Percentiles rank a stretch among this genome's conserved stretches.
phyloP scores from a whole-genome alignment of 2,113 vertebrate species.

The Gobius niger region DNA sequence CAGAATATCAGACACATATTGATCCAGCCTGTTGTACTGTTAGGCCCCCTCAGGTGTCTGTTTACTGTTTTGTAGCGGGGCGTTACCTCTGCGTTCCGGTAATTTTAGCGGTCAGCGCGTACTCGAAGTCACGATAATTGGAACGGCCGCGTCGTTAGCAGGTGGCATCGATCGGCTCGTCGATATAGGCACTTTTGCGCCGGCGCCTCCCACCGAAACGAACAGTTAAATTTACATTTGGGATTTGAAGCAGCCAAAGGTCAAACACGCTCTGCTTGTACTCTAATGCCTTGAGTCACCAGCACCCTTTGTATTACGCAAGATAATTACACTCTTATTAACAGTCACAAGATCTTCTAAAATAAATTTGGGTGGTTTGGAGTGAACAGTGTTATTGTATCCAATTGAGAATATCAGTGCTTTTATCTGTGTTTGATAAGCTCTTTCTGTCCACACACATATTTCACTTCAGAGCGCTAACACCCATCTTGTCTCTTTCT shows the following conservation, averaged over 20 bases:
- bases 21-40: conserved; percentile 49
- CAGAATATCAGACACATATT: conserved; percentile 38
- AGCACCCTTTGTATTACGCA: conserved; percentile 30
- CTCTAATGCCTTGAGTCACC: conserved; percentile 49
- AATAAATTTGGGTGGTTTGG: conserved; percentile 9
- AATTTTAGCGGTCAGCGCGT: conserved; percentile 26
- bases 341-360: conserved; percentile 10
- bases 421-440: conserved; percentile 24
- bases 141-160: conserved; percentile 67
- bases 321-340: conserved; percentile 3
- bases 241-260: conserved; percentile 67
- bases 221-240: conserved; percentile 76
- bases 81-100: conserved; percentile 28
- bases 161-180: conserved; percentile 74
- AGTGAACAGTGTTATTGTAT: conserved; percentile 20
- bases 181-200: conserved; percentile 73
- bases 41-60: not conserved
- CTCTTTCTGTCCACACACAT: conserved; percentile 32
- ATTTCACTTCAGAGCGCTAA: conserved; percentile 40
- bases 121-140: conserved; percentile 69
- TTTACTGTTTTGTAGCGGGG: conserved; percentile 23
- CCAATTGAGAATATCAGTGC: conserved; percentile 27
- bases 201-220: conserved; percentile 59
- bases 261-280: conserved; percentile 59
- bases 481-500: conserved; percentile 30